Conservation (phyloP, 2,888 invertebrate species). For the Scaptomyza reducta region DNA sequence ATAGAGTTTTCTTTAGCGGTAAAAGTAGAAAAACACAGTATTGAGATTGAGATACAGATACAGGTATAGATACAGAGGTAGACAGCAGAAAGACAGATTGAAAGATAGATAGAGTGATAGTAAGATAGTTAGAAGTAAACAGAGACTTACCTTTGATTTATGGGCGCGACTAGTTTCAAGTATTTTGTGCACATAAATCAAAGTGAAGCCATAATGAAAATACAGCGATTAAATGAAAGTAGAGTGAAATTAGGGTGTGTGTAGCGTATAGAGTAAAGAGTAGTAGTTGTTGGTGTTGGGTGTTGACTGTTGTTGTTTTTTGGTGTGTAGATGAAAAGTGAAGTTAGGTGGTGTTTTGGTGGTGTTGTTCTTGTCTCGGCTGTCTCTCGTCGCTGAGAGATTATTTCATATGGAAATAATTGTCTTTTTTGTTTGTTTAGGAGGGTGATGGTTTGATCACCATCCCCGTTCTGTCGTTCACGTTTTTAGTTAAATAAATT, state of each 20-base stretch:
- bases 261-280: conserved; percentile 15
- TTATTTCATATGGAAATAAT: conserved; percentile 59
- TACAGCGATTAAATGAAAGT: conserved; percentile 32
- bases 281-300: conserved; percentile 29
- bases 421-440: conserved; percentile 10
- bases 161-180: conserved; percentile 82
- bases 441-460: conserved; percentile 10
- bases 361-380: conserved; percentile 28
- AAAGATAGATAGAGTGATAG: conserved; percentile 39
- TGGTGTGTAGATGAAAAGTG: conserved; percentile 62
- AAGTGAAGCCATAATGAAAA: conserved; percentile 51
- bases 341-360: conserved; percentile 42
- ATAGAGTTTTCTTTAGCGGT: conserved; percentile 67
- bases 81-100: conserved; percentile 26
- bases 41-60: conserved; percentile 45
- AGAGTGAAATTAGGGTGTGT: conserved; percentile 52
- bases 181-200: conserved; percentile 73
- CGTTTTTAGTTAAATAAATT: conserved; percentile 81
- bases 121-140: conserved; percentile 43
- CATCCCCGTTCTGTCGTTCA: conserved; percentile 61
- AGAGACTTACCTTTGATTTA: conserved; percentile 63
- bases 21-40: conserved; percentile 46
- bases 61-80: conserved; percentile 32
- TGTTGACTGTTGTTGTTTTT: conserved; percentile 48
- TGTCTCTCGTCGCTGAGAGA: conserved; percentile 51